Evolutionary conservation across 2,888 invertebrate genomes (phyloP), one percentile per base, ranked within the genome.

Genomic region (Lasioglossum malachurum): DNA sequence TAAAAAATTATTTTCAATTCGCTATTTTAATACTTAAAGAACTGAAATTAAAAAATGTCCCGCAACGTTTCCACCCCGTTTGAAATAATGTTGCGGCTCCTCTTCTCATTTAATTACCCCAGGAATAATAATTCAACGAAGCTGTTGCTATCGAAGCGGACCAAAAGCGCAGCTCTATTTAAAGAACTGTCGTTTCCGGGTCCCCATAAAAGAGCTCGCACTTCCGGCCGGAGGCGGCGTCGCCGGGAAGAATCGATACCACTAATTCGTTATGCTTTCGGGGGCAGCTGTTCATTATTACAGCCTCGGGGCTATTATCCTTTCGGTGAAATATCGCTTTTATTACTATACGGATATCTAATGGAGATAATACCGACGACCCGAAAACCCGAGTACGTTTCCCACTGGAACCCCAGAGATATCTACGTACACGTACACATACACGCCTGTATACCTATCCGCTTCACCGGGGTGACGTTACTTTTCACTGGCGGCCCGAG

Each of bases 241-340:
- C 57, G 41, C 10, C 60, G 71, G 46, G 78, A 76, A 69, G 53
- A 87, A 89, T 88, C 88, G 88, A 89, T 89, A 76, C 41, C 60
- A 74, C 35, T 83, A 79, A 89, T 84, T 88, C 87, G 82, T 89
- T 84, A 73, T 77, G 84, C 84, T 82, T 84, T 86, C 88, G 74
- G 44, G 60, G 71, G 78, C 88, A 88, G 84, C 82, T 88, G 88
- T 84, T 86, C 88, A 79, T 88, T 86, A 84, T 80, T 80, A 76
- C 69, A 76, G 80, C 75, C 57, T 8, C 76, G 67, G 49, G 74
- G 83, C 80, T 75, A 80, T 88, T 88, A 82, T 82, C 60, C 72
- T 71, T 23, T 12, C 78, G n/a, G 35, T 82, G 71, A 87, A 80
- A 78, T 80, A 87, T 73, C 64, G 31, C n/a, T 72, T 67, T 41